Evolutionary conservation across 2,113 vertebrate species (phyloP).

Genomic region (Nanorana parkeri): DNA sequence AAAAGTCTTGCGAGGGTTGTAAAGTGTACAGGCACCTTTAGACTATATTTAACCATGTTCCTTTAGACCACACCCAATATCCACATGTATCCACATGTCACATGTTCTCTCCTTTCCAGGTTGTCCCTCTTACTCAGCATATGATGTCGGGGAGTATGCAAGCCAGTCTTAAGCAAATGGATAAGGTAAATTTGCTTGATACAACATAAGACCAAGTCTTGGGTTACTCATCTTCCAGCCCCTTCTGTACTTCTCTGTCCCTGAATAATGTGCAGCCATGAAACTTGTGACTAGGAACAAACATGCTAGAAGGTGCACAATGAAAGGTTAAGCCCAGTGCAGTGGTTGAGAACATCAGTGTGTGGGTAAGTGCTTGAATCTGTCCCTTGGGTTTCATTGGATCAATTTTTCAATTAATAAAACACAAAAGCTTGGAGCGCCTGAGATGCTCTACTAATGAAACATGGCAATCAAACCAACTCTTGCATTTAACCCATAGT

Average conservation of each 20-base stretch:
- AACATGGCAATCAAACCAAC: constrained; percentile 65
- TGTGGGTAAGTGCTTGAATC: constrained; percentile 56
- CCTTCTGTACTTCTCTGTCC: not conserved
- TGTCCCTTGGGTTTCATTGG: constrained; percentile 57
- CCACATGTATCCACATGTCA: too few species aligned
- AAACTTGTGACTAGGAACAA: not conserved
- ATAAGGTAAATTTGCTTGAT: too few species aligned
- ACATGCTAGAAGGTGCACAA: not conserved
- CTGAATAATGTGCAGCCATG: not conserved
- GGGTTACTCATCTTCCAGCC: not conserved
- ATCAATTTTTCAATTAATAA: constrained; percentile 69
- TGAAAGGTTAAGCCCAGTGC: constrained; percentile 44
- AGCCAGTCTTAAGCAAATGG: too few species aligned
- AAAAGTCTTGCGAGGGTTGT: too few species aligned
- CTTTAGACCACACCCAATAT: too few species aligned
- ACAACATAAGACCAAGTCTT: not conserved
- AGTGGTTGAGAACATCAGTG: constrained; percentile 48
- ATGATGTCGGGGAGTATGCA: too few species aligned
- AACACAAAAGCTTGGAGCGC: constrained; percentile 62
- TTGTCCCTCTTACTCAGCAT: too few species aligned
- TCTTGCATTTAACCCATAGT: constrained; percentile 21
- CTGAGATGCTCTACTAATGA: constrained; percentile 66
- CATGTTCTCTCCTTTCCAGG: too few species aligned
- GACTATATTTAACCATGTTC: too few species aligned
- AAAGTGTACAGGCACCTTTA: too few species aligned